Evolutionary conservation across 2,113 vertebrate species (phyloP), one percentile per base, ranked within the genome.

Genomic region (Caloenas nicobarica): DNA sequence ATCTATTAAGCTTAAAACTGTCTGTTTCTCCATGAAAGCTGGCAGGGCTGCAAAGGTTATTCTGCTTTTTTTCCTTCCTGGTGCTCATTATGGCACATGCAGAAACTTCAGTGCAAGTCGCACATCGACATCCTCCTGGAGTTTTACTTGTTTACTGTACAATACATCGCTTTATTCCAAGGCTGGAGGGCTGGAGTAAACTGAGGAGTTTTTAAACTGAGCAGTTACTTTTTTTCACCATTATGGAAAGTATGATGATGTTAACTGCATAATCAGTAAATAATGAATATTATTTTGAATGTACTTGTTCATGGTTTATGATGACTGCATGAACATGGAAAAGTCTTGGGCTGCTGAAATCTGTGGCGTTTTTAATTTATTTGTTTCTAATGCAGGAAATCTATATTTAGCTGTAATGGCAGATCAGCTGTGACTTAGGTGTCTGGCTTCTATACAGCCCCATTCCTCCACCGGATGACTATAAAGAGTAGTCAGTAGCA

Each of bases 381-480:
- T 78, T 81, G 12, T 83, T 86, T 86, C 80, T 82, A 46, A 61
- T 76, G 54, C 40, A 77, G 73, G 58, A 84, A 88, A 79, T 86
- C 83, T 92, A 69, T 95, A 81, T 88, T 95, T 96, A 97, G 84
- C 65, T 3, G 0, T 81, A 94, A 84, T 89, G 86, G 66, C 57
- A 89, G 65, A 65, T 93, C 61, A 92, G 29, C 77, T 91, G 61
- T 92, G 92, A 89, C 80, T 95, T 85, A 81, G 82, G n/a, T 96
- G 65, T 72, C 72, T 92, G 77, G 31, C 81, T 94, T 92, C 80
- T 79, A 5, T 82, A 61, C 0, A 1, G 77, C 50, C 50, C 25
- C 71, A 1, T 76, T 91, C 34, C 79, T 93, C 25, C 54, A 86
- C 56, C 8, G 3, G 48, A 48, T 93, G 51, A 74, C 83, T 86